Conservation (phyloP, 2,888 invertebrate species). For the Incurvaria masculella region DNA sequence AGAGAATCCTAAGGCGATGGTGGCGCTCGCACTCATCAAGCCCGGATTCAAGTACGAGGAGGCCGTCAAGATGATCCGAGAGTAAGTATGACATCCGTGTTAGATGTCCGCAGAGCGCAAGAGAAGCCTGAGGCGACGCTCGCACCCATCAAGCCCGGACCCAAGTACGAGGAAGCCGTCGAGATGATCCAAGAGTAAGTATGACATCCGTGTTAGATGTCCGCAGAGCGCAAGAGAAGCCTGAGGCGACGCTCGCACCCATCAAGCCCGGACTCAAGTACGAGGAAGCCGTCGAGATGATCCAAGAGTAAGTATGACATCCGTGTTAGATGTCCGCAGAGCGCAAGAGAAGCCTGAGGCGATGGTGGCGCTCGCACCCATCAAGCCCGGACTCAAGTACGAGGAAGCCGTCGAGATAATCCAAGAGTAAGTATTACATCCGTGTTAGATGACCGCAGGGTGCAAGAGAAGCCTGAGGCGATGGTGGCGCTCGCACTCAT, state of each 20-base stretch:
- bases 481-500: slow-evolving; percentile 97
- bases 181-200: too few relatives aligned
- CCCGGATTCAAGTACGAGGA: slow-evolving; percentile 98
- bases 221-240: slow-evolving; percentile 72
- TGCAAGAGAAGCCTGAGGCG: too few relatives aligned
- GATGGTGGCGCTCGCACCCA: slow-evolving; percentile 96
- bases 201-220: too few relatives aligned
- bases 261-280: slow-evolving; percentile 98
- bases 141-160: too few relatives aligned
- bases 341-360: slow-evolving; percentile 79
- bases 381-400: slow-evolving; percentile 97
- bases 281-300: slow-evolving; percentile 97
- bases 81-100: slow-evolving; percentile 72
- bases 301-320: slow-evolving; percentile 81
- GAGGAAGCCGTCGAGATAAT: slow-evolving; percentile 99
- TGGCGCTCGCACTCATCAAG: slow-evolving; percentile 96
- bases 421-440: slow-evolving; percentile 78
- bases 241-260: slow-evolving; percentile 90
- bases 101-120: too few relatives aligned
- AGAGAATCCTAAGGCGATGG: too few relatives aligned
- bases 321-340: too few relatives aligned
- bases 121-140: too few relatives aligned
- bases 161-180: too few relatives aligned
- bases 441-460: too few relatives aligned
- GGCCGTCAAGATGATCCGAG: slow-evolving; percentile 95